Evolutionary conservation across 2,888 invertebrate genomes (phyloP).

Genomic region (Parapristionchus giblindavisi): DNA sequence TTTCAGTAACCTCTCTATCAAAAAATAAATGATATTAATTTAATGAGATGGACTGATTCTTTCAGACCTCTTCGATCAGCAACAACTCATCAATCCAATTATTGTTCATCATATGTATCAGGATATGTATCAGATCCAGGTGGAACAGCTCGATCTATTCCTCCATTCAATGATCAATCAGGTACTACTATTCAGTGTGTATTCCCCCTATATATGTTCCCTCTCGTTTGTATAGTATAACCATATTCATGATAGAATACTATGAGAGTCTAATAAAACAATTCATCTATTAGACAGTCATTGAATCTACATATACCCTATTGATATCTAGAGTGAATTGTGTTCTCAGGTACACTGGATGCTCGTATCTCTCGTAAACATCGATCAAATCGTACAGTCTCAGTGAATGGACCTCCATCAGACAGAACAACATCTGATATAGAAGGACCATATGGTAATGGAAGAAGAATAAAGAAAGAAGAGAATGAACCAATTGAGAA

Average conservation of each 20-base stretch:
- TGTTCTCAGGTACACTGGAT: constrained; percentile 48
- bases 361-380: constrained; percentile 51
- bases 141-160: constrained; percentile 31
- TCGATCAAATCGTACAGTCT: constrained; percentile 43
- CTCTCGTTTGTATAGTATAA: too few species aligned
- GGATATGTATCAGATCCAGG: constrained; percentile 48
- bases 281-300: background rate
- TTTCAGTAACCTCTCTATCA: too few species aligned
- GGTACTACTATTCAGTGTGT: too few species aligned
- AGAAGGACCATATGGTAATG: constrained; percentile 35
- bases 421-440: constrained; percentile 34
- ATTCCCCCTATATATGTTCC: too few species aligned
- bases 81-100: constrained; percentile 43
- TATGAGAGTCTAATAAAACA: background rate
- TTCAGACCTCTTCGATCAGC: constrained; percentile 57
- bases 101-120: constrained; percentile 45
- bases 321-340: background rate
- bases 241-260: background rate
- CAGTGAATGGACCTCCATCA: constrained; percentile 19
- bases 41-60: background rate
- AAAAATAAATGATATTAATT: too few species aligned
- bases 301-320: background rate
- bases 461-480: constrained; percentile 4
- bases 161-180: constrained; percentile 13
- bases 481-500: constrained; percentile 27